phyloP scores from a whole-genome alignment of 2,888 invertebrate genomes.

The Mythimna loreyi region DNA sequence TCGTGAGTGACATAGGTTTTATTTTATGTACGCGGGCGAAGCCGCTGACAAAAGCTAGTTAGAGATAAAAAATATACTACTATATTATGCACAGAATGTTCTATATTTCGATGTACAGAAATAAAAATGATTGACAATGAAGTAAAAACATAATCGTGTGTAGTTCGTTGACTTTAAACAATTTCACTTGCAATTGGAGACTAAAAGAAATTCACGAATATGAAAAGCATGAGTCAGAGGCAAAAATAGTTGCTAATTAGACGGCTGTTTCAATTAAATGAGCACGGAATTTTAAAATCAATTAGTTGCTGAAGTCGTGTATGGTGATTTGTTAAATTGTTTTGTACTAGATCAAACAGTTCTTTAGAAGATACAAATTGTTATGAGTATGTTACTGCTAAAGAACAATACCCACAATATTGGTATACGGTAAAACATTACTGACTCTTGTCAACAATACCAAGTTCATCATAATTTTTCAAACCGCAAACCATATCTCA shows the following conservation, averaged over 20 bases:
- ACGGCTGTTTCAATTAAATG: neutral
- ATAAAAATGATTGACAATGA: constrained; percentile 14
- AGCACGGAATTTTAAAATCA: neutral
- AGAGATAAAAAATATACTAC: too few species aligned
- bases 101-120: neutral
- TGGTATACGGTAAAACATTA: neutral
- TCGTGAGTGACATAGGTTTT: too few species aligned
- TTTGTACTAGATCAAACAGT: neutral
- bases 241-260: constrained; percentile 6
- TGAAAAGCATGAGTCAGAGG: neutral
- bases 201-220: constrained; percentile 39
- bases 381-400: neutral
- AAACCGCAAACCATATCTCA: constrained; percentile 9
- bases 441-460: neutral
- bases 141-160: constrained; percentile 21
- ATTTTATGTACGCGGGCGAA: too few species aligned
- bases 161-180: constrained; percentile 5
- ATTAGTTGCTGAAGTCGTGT: neutral
- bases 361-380: neutral
- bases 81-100: neutral
- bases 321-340: neutral
- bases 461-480: neutral
- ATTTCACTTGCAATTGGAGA: constrained; percentile 43
- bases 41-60: too few species aligned
- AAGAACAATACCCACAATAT: neutral